Conservation (phyloP, 2,113 vertebrate species). For the Puffinus mauretanicus region DNA sequence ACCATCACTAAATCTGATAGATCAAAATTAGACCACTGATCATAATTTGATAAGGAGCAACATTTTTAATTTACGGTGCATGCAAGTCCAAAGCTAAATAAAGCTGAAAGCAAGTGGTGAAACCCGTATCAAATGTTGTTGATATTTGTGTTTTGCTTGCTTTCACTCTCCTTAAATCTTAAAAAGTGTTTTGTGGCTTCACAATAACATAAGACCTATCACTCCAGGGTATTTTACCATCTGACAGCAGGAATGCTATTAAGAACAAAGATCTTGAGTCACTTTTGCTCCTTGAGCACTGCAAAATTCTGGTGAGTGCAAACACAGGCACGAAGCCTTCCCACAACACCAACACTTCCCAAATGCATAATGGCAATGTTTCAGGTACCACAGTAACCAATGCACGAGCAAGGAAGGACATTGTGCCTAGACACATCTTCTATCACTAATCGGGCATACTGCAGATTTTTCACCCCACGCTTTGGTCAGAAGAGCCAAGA, state of each 20-base stretch:
- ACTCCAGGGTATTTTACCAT: not conserved
- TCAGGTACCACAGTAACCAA: not conserved
- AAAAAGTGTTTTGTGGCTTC: not conserved
- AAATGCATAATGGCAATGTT: not conserved
- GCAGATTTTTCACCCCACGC: not conserved
- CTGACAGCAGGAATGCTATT: not conserved
- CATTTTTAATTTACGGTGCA: not conserved
- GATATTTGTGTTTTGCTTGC: not conserved
- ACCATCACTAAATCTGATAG: not conserved
- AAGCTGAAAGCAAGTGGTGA: not conserved
- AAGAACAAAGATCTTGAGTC: not conserved
- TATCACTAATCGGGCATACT: accelerated
- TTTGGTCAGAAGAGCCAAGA: not conserved
- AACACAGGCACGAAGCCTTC: not conserved
- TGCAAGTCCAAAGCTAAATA: not conserved
- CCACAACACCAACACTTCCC: no score
- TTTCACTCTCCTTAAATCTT: not conserved
- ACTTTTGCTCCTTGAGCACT: not conserved
- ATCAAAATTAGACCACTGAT: not conserved
- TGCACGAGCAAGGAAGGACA: accelerated
- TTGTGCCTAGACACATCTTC: not conserved
- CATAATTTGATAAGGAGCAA: not conserved
- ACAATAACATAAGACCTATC: not conserved
- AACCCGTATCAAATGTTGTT: not conserved
- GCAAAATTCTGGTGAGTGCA: not conserved